A percentile compares a stretch with the other conserved stretches of the same genome.
Conservation (phyloP, 2,113 vertebrate genomes). For the Coregonus clupeaformis region DNA sequence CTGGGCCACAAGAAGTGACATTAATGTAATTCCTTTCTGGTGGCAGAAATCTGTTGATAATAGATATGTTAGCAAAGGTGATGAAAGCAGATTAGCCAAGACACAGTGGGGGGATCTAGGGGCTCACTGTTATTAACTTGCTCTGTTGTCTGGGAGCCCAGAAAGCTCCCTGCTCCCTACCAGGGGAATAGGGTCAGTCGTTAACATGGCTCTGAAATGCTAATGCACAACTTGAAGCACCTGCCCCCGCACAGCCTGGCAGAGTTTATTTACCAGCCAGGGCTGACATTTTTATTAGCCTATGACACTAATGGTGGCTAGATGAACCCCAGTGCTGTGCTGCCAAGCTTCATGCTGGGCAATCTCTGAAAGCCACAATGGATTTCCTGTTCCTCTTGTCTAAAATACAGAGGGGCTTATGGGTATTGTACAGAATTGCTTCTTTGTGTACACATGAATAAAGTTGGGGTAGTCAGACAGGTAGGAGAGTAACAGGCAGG, state of each 20-base stretch:
- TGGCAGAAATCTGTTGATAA: conserved; percentile 79
- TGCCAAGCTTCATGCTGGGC: conserved; percentile 22
- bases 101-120: conserved; percentile 63
- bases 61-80: conserved; percentile 82
- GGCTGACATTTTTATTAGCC: conserved; percentile 42
- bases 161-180: conserved; percentile 61
- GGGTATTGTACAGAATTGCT: no score
- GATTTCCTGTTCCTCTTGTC: not conserved
- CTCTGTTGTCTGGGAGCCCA: conserved; percentile 60
- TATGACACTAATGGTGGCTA: conserved; percentile 38
- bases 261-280: conserved; percentile 60
- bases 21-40: conserved; percentile 76
- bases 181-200: conserved; percentile 72
- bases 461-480: no score
- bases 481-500: no score
- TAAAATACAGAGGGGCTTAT: no score
- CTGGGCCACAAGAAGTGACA: conserved; percentile 67
- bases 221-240: conserved; percentile 71
- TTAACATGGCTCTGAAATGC: conserved; percentile 73
- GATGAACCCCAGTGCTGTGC: conserved; percentile 25
- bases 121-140: conserved; percentile 72
- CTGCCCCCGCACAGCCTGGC: conserved; percentile 53
- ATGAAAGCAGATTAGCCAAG: conserved; percentile 80
- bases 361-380: not conserved
- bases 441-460: no score